Base-by-base conservation (phyloP, 92 coral and sea anemone species). In the Parazoanthus darwini region DNA sequence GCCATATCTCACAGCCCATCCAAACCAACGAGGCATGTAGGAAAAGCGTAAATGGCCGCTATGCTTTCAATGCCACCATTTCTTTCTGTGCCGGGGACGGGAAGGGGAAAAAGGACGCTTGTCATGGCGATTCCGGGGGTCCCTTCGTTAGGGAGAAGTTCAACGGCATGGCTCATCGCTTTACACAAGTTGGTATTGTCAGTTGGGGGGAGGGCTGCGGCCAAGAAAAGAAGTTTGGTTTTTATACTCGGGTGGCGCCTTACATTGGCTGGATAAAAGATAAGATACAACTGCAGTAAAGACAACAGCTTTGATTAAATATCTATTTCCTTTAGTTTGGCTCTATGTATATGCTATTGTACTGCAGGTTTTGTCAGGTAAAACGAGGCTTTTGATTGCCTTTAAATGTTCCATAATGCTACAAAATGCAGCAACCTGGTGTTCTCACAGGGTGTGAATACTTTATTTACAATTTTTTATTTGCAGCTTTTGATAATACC, bases 131-230 rank as follows among this genome's bases (percentile, higher is more conserved):
- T 74, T 83, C 91, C 50, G 98, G 95, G 5, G 98, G 98, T 14
- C 89, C 95, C 1, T 89, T 87, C 33, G 88, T 91, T 38, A 84
- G 91, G 77, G 80, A 87, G 51, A 36, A 90, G 33, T 54, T 72
- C 74, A 54, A 20, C 1, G 20, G 10, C 1, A 67, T 78, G 13
- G 68, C 8, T 6, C 42, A 86, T 68, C 79, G 94, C 18, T 96
- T 98, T 98, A 87, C 86, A 65, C 92, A 93, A 42, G 85, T 91
- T 59, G 98, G 98, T 1, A 63, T 96, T 13, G 94, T 90, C 8
- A 94, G 98, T 88, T 96, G 98, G 98, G 98, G 98, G 6, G 93
- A 87, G 74, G 96, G 96, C 46, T 96, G 98, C 77, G 98, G 94
- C 26, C 81, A 58, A 76, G 14, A 78, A 48, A 80, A 80, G 14